Base-by-base conservation (phyloP, 2,888 invertebrate species). In the Suillia variegata region DNA sequence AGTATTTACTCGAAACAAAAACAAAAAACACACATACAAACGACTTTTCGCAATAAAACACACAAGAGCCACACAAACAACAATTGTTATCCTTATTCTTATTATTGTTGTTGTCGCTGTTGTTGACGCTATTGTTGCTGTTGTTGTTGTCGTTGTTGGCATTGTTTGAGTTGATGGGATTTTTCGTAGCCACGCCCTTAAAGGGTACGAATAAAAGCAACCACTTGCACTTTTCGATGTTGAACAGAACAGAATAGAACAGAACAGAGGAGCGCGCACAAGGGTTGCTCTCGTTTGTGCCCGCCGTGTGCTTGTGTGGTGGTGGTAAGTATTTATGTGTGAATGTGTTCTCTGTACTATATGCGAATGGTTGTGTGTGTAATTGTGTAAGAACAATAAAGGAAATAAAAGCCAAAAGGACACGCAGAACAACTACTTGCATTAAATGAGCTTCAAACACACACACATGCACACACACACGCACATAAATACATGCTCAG, bases 201-300 rank as follows among this genome's bases (percentile, higher is more conserved):
- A 13, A 50, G 51, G 31, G 48, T 21, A 61, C 33, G 53, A 62
- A 62, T 52, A 64, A 49, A 61, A 69, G 57, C 61, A 67, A 67
- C 73, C 74, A 77, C 77, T 75, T 75, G 71, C 71, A 71, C 75
- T 76, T 77, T 68, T 70, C 68, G 69, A 31, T 45, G 58, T 59
- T 59, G 57, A 52, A 60, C 54, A 61, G 59, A 54, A n/a, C n/a
- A n/a, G n/a, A n/a, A n/a, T n/a, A n/a, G n/a, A n/a, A n/a, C n/a
- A n/a, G n/a, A n/a, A n/a, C n/a, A n/a, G n/a, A n/a, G n/a, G n/a
- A n/a, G 48, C 62, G 61, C 54, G 59, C 71, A 68, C 70, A 70
- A 64, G 71, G 72, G 71, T 70, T 69, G 74, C 71, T 68, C 42
- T 15, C 13, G 6, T 12, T 8, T n/a, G 31, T 17, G 31, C 17